phyloP scores from a whole-genome alignment of 2,888 invertebrate genomes.

The Prionchulus punctatus region DNA sequence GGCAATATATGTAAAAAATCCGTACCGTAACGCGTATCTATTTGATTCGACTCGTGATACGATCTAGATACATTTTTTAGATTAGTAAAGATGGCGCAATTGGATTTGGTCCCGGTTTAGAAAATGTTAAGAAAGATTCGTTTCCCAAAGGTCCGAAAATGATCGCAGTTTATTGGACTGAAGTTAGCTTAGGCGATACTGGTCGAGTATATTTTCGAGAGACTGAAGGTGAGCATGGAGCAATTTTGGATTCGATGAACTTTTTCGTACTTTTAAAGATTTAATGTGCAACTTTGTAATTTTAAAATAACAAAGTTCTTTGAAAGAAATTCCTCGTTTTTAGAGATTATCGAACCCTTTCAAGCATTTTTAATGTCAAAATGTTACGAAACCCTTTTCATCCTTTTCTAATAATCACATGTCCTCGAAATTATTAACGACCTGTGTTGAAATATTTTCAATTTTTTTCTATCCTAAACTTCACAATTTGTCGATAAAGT shows the following conservation, averaged over 20 bases:
- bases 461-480: too few relatives aligned
- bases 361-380: too few relatives aligned
- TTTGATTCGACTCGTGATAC: neutral
- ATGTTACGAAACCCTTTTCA: too few relatives aligned
- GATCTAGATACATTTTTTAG: slow-evolving; percentile 7
- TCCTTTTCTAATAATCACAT: too few relatives aligned
- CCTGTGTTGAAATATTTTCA: too few relatives aligned
- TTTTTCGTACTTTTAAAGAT: neutral
- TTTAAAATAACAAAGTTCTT: too few relatives aligned
- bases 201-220: slow-evolving; percentile 27
- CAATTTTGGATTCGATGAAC: neutral
- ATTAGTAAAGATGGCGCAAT: slow-evolving; percentile 25
- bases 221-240: slow-evolving; percentile 19
- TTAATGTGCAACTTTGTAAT: too few relatives aligned
- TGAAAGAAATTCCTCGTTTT: too few relatives aligned
- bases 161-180: slow-evolving; percentile 27
- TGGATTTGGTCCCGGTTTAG: slow-evolving; percentile 13
- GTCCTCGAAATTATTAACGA: too few relatives aligned
- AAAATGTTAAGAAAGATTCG: neutral
- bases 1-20: slow-evolving; percentile 21
- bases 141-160: slow-evolving; percentile 14
- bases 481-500: too few relatives aligned
- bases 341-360: too few relatives aligned
- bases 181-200: slow-evolving; percentile 14
- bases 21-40: neutral